phyloP scores from a whole-genome alignment of 2,888 invertebrate genomes.

The Chirona hameri region DNA sequence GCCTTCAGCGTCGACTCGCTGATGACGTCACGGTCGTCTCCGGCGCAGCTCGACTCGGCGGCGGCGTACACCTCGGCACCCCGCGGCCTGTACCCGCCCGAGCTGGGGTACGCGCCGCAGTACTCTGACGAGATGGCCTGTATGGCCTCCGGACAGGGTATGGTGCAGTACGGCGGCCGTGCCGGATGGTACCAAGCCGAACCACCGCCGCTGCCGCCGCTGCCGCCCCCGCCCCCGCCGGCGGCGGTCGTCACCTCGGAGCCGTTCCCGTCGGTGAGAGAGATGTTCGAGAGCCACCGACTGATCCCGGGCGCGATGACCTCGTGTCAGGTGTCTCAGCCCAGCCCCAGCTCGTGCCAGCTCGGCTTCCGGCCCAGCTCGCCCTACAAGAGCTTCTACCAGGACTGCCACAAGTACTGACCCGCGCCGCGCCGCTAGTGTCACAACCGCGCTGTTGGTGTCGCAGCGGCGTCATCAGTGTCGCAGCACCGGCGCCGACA shows the following conservation, averaged over 20 bases:
- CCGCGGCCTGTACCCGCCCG: slow-evolving; percentile 36
- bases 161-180: slow-evolving; percentile 34
- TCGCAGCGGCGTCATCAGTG: too few species aligned
- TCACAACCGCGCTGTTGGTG: background rate
- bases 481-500: too few species aligned
- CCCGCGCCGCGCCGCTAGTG: background rate
- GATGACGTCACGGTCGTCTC: slow-evolving; percentile 34
- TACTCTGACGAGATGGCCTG: slow-evolving; percentile 9
- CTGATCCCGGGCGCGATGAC: slow-evolving; percentile 35
- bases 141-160: background rate
- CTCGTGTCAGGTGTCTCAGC: slow-evolving; percentile 7
- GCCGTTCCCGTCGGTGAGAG: slow-evolving; percentile 40
- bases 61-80: slow-evolving; percentile 31
- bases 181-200: slow-evolving; percentile 32
- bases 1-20: slow-evolving; percentile 39
- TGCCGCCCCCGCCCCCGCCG: slow-evolving; percentile 24
- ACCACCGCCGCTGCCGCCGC: slow-evolving; percentile 22
- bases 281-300: slow-evolving; percentile 41
- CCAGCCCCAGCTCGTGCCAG: slow-evolving; percentile 40
- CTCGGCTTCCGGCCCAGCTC: slow-evolving; percentile 41
- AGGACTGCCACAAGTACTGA: slow-evolving; percentile 40
- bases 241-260: slow-evolving; percentile 30
- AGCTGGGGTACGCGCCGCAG: slow-evolving; percentile 32
- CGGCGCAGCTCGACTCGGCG: background rate
- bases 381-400: slow-evolving; percentile 40